Evolutionary conservation across 2,113 vertebrate genomes (phyloP).

Genomic region (Neomonachus schauinslandi): DNA sequence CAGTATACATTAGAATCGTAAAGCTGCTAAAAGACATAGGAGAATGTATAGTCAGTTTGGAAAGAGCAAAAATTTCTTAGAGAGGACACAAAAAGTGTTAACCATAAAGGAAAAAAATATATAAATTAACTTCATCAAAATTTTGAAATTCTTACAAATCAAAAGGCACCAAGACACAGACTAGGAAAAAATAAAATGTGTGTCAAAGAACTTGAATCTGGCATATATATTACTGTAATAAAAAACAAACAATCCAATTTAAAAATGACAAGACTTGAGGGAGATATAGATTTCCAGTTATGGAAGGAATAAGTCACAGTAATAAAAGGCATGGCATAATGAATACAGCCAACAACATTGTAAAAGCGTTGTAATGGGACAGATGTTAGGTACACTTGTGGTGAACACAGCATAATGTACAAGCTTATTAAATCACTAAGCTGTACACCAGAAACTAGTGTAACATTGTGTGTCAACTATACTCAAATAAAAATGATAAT

Average conservation of each 20-base stretch:
- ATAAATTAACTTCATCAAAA: constrained; percentile 5
- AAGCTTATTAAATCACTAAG: not conserved
- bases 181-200: not conserved
- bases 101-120: not conserved
- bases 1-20: not conserved
- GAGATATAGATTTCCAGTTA: not conserved
- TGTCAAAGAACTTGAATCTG: not conserved
- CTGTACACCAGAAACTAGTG: not conserved
- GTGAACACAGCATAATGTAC: not conserved
- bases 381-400: not conserved
- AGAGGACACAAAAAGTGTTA: not conserved
- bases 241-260: not conserved
- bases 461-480: not conserved
- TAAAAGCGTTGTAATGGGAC: not conserved
- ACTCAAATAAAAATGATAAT: not conserved
- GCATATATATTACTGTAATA: not conserved
- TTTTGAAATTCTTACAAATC: not conserved
- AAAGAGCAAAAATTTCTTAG: not conserved
- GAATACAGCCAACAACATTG: not conserved
- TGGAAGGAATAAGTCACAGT: not conserved
- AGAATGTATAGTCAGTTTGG: not conserved
- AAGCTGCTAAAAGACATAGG: not conserved
- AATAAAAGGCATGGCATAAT: not conserved
- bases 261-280: not conserved
- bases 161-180: not conserved